Percentiles rank a stretch among this genome's conserved stretches.
phyloP scores from a whole-genome alignment of 2,113 vertebrate genomes.

The Toxotes chatareus region DNA sequence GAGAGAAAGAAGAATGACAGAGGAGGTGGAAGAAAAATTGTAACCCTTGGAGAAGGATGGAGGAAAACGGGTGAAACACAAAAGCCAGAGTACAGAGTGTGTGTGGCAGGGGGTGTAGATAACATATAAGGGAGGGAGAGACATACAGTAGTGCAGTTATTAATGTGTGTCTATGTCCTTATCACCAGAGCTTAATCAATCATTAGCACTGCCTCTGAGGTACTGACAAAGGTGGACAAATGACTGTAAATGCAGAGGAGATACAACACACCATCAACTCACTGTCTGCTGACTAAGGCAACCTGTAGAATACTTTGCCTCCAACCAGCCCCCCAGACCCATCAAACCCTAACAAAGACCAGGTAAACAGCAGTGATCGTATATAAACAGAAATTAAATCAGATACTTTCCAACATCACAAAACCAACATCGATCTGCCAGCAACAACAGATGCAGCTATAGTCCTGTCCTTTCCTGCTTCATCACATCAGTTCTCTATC shows the following conservation, averaged over 20 bases:
- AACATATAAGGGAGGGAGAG: conserved; percentile 25
- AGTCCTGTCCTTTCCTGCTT: conserved; percentile 35
- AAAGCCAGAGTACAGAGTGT: conserved; percentile 39
- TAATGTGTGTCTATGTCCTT: conserved; percentile 30
- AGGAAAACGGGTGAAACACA: conserved; percentile 33
- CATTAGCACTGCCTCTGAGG: conserved; percentile 49
- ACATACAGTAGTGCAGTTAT: conserved; percentile 11
- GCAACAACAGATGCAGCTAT: conserved; percentile 25
- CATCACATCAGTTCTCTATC: conserved; percentile 48
- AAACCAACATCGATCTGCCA: conserved; percentile 4
- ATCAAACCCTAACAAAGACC: conserved; percentile 38
- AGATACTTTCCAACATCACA: conserved; percentile 14
- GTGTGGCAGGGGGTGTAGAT: conserved; percentile 33
- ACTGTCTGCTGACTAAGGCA: conserved; percentile 39
- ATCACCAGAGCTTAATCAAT: conserved; percentile 56
- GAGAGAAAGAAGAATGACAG: conserved; percentile 48
- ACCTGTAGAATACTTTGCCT: conserved; percentile 45
- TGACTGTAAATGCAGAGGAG: conserved; percentile 8
- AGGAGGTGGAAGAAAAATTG: conserved; percentile 59
- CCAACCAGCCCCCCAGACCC: neutral
- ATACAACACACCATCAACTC: conserved; percentile 9
- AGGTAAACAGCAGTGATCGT: conserved; percentile 41
- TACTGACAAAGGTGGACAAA: conserved; percentile 30
- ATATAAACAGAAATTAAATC: conserved; percentile 28
- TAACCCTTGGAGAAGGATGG: conserved; percentile 36